A percentile compares a stretch with the other conserved stretches of the same genome.
These are phyloP conservation scores for Odocoileus hemionus DNA, from an alignment of 2,113 vertebrate species.

Conservation along the genomic window DNA sequence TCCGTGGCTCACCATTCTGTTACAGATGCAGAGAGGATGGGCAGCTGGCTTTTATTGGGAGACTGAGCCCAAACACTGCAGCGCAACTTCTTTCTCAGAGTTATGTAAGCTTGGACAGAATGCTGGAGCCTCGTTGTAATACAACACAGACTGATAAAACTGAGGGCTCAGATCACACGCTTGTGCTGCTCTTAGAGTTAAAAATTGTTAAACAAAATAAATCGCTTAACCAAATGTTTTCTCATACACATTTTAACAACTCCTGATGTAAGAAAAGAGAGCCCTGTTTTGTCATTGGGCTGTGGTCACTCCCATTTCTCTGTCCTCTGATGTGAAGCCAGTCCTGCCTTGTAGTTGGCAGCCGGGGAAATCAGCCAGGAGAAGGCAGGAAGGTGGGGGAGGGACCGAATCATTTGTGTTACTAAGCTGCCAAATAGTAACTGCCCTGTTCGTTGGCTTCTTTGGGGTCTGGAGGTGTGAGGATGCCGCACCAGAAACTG, in stretches of 20 bases:
- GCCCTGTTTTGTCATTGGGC: not conserved
- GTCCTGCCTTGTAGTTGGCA: not conserved
- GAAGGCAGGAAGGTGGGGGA: not conserved
- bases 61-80: not conserved
- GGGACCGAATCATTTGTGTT: not conserved
- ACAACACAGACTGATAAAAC: not conserved
- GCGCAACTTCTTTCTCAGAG: not conserved
- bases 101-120: slow-evolving; percentile 42
- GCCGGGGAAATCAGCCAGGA: not conserved
- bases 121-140: not conserved
- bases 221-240: not conserved
- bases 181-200: not conserved
- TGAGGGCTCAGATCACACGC: not conserved
- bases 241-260: not conserved
- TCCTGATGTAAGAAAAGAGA: not conserved
- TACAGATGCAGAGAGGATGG: not conserved
- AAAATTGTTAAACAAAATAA: not conserved
- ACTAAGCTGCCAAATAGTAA: not conserved
- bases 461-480: not conserved
- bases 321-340: not conserved
- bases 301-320: not conserved
- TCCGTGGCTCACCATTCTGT: not conserved
- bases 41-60: slow-evolving; percentile 19
- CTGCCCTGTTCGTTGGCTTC: not conserved
- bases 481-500: not conserved